A percentile compares a stretch with the other conserved stretches of the same genome.
phyloP scores from a whole-genome alignment of 1,140 invertebrate genomes.

The Tribolium madens region DNA sequence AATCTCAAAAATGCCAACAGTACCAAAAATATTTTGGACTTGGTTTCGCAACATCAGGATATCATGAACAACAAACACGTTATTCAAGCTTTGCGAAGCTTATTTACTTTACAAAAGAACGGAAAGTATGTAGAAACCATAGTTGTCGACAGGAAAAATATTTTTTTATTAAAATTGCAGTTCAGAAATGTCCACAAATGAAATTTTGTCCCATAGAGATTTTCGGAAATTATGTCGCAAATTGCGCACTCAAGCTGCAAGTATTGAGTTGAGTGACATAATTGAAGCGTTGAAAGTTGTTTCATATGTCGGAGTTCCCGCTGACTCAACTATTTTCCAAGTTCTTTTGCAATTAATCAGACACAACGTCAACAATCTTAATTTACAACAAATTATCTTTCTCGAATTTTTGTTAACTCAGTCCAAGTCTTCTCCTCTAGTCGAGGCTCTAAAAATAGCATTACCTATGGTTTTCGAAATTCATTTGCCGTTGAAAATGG shows the following conservation, averaged over 20 bases:
- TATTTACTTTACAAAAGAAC: slow-evolving; percentile 59
- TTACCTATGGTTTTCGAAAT: slow-evolving; percentile 74
- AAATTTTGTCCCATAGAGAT: slow-evolving; percentile 62
- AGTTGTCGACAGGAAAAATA: slow-evolving; percentile 28
- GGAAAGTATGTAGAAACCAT: slow-evolving; percentile 52
- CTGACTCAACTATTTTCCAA: slow-evolving; percentile 70
- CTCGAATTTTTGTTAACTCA: slow-evolving; percentile 70
- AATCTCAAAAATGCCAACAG: slow-evolving; percentile 56
- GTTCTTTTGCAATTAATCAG: slow-evolving; percentile 73
- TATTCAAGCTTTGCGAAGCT: slow-evolving; percentile 56
- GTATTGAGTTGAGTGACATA: slow-evolving; percentile 68
- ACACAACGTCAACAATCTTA: slow-evolving; percentile 71
- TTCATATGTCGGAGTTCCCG: slow-evolving; percentile 69
- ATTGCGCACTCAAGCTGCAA: slow-evolving; percentile 69
- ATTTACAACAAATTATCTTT: slow-evolving; percentile 72
- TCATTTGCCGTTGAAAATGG: slow-evolving; percentile 69
- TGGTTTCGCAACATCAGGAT: slow-evolving; percentile 54
- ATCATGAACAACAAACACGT: slow-evolving; percentile 61
- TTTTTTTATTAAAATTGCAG: slow-evolving; percentile 51
- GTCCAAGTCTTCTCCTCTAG: slow-evolving; percentile 67
- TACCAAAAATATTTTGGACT: slow-evolving; percentile 52
- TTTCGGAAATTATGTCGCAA: slow-evolving; percentile 67
- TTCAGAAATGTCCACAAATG: slow-evolving; percentile 53
- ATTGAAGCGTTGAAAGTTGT: slow-evolving; percentile 72
- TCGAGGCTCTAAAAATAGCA: slow-evolving; percentile 72